A percentile compares a stretch with the other conserved stretches of the same genome.
Conservation (phyloP, 2,113 vertebrate species). For the Helogale parvula region DNA sequence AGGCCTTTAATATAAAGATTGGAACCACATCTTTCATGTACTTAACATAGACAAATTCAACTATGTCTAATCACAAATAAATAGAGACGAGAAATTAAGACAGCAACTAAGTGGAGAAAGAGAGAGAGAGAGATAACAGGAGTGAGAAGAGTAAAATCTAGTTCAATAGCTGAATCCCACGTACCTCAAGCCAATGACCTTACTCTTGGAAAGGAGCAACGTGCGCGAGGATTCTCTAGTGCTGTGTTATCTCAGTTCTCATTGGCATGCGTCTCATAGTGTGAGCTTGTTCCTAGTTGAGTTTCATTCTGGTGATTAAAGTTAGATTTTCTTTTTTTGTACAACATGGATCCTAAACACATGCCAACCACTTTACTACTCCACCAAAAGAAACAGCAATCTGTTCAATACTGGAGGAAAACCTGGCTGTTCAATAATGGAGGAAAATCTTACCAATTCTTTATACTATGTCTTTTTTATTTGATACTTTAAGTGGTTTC, state of each 20-base stretch:
- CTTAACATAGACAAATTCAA: neutral
- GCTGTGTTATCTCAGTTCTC: neutral
- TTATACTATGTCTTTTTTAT: neutral
- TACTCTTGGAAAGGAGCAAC: neutral
- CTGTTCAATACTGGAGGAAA: constrained; percentile 20
- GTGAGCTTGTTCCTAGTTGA: neutral
- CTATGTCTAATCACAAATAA: neutral
- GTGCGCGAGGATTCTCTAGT: neutral
- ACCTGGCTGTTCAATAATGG: constrained; percentile 26
- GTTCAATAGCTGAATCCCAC: neutral
- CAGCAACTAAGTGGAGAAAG: neutral
- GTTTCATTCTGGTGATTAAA: constrained; percentile 44
- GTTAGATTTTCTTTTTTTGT: constrained; percentile 36
- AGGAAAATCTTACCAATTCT: constrained; percentile 3
- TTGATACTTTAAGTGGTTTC: constrained; percentile 7
- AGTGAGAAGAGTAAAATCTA: constrained; percentile 4
- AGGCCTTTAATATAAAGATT: neutral
- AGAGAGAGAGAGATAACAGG: neutral
- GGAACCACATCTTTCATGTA: neutral
- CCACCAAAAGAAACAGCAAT: neutral
- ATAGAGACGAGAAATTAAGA: constrained; percentile 21
- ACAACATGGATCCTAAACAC: neutral
- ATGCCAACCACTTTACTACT: neutral
- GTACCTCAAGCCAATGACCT: neutral
- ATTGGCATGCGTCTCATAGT: neutral